phyloP scores from a whole-genome alignment of 1,140 invertebrate genomes.

The Drosophila nigromelanica region DNA sequence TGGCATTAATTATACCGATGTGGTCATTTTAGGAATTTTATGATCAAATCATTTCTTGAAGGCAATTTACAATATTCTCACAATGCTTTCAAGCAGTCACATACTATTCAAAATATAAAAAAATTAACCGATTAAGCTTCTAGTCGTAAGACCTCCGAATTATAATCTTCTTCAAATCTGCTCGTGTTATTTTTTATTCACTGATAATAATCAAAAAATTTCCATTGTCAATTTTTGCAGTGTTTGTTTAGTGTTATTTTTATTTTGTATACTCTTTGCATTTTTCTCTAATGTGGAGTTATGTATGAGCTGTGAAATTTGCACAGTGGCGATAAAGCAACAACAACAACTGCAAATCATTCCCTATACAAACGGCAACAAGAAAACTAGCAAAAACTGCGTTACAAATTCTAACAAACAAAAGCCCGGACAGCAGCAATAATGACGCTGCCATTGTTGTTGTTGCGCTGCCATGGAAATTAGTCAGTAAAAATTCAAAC shows the following conservation, averaged over 20 bases:
- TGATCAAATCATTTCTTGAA: neutral
- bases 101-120: neutral
- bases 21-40: neutral
- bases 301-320: constrained; percentile 33
- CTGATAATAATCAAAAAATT: constrained; percentile 11
- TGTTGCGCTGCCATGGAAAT: constrained; percentile 63
- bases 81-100: neutral
- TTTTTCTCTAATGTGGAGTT: neutral
- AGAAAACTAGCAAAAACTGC: constrained; percentile 12
- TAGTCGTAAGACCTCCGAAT: too few species aligned
- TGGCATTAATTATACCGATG: constrained; percentile 1
- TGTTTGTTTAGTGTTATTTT: neutral
- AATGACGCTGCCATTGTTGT: constrained; percentile 55
- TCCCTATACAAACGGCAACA: constrained; percentile 21
- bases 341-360: constrained; percentile 1
- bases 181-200: neutral
- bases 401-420: constrained; percentile 50
- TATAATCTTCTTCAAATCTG: neutral
- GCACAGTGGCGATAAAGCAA: constrained; percentile 40
- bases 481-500: constrained; percentile 63
- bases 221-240: constrained; percentile 25
- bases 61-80: neutral
- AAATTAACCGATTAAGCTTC: neutral
- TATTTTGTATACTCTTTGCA: neutral
- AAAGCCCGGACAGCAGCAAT: constrained; percentile 55